Conservation (phyloP, 1,140 invertebrate species). For the Microplitis mediator region DNA sequence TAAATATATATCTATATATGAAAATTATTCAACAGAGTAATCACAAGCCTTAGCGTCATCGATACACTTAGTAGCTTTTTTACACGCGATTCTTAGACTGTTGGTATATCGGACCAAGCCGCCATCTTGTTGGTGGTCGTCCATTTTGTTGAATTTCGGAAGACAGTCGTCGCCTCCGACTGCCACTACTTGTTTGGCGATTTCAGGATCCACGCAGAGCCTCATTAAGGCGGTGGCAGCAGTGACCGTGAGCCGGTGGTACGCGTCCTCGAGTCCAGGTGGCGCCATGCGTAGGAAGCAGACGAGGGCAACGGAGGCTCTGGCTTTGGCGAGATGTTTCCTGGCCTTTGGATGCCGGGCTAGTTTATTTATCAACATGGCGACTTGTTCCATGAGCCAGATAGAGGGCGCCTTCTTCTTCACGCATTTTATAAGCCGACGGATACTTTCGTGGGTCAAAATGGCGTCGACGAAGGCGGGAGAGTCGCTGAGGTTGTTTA, state of each 20-base stretch:
- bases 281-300: conserved; percentile 76
- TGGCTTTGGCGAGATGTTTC: conserved; percentile 65
- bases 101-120: conserved; percentile 61
- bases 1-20: conserved; percentile 28
- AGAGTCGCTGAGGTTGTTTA: conserved; percentile 68
- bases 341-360: conserved; percentile 71
- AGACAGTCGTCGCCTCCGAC: conserved; percentile 79
- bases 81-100: conserved; percentile 63
- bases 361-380: conserved; percentile 81
- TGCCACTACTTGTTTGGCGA: conserved; percentile 76
- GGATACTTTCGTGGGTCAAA: conserved; percentile 64
- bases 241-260: conserved; percentile 79
- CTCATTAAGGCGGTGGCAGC: conserved; percentile 84
- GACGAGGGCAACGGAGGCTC: conserved; percentile 75
- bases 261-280: conserved; percentile 70
- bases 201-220: conserved; percentile 74
- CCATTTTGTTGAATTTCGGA: conserved; percentile 65
- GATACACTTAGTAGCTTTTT: conserved; percentile 63
- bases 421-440: conserved; percentile 62
- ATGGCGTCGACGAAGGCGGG: conserved; percentile 60
- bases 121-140: conserved; percentile 64
- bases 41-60: conserved; percentile 71
- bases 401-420: conserved; percentile 57
- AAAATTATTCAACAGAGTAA: conserved; percentile 68
- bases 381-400: conserved; percentile 76